These are phyloP conservation scores for Petaurus breviceps DNA, from an alignment of 2,113 vertebrate genomes.

Conservation along the genomic window DNA sequence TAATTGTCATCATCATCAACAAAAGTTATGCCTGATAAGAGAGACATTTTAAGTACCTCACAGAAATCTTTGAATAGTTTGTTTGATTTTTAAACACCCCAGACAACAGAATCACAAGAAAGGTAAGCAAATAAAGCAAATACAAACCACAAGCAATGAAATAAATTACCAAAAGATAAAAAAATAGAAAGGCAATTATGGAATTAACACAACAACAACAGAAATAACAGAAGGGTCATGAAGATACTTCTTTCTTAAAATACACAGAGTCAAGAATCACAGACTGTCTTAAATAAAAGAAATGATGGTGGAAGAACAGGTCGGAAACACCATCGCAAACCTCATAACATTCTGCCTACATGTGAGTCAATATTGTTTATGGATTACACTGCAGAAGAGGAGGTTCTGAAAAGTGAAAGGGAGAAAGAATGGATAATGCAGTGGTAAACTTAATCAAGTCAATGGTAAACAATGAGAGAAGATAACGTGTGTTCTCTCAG, in stretches of 20 bases:
- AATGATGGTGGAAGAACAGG: neutral
- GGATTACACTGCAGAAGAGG: neutral
- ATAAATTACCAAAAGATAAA: neutral
- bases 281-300: neutral
- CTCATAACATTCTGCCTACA: neutral
- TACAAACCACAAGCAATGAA: neutral
- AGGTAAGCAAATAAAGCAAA: neutral
- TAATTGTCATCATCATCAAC: neutral
- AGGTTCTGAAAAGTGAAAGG: neutral
- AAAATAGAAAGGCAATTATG: neutral
- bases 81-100: neutral
- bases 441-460: neutral
- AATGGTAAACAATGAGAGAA: neutral
- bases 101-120: neutral
- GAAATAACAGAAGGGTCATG: neutral
- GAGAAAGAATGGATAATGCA: neutral
- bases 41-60: neutral
- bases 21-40: neutral
- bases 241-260: neutral
- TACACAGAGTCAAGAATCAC: neutral
- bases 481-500: neutral
- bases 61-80: neutral
- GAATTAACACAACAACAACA: neutral
- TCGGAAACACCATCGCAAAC: neutral
- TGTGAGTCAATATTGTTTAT: neutral